Evolutionary conservation across 2,113 vertebrate genomes (phyloP), one percentile per base, ranked within the genome.

Genomic region (Alexandromys fortis): DNA sequence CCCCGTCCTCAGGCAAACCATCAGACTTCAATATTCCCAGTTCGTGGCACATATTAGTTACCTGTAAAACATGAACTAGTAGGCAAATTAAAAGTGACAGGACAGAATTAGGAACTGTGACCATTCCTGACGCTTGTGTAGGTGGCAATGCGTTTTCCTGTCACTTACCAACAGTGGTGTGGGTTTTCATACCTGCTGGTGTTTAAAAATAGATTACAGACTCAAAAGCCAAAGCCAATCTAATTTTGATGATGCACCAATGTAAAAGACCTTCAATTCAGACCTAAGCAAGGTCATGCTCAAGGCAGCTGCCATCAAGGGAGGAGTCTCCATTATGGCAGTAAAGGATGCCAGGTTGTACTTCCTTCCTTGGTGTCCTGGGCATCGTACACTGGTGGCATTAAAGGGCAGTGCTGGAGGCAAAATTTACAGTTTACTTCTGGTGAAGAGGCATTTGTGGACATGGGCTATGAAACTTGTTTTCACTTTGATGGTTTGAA

Each of bases 371-470:
- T 24, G 72, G 85, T 12, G 52, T 55, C 92, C 88, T 81, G 89
- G 79, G 95, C 87, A 35, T 47, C 79, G 3, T 65, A 86, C 92
- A 95, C 86, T 16, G 85, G 86, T 26, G 89, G 73, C 22, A 75
- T 4, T 91, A 91, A 90, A 93, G 85, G 79, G 75, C 33, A 33
- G 86, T 9, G 12, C 65, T 67, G 42, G 89, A 93, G 96, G 87
- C 78, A 22, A 28, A 92, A 72, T 96, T 95, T 95, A 94, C 87
- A 96, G 92, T 61, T 93, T 85, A 91, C 94, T 96, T 94, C 75
- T 83, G 35, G 47, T 42, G 52, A 65, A 97, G 94, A 97, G 93
- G 94, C 93, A 88, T 89, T 95, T 91, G 88, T 87, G 65, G 90
- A 96, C 96, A 95, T 3, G 7, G 95, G 79, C 93, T 94, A 52